A percentile compares a stretch with the other conserved stretches of the same genome.
phyloP scores from a whole-genome alignment of 2,888 invertebrate genomes.

The Bibio marci region DNA sequence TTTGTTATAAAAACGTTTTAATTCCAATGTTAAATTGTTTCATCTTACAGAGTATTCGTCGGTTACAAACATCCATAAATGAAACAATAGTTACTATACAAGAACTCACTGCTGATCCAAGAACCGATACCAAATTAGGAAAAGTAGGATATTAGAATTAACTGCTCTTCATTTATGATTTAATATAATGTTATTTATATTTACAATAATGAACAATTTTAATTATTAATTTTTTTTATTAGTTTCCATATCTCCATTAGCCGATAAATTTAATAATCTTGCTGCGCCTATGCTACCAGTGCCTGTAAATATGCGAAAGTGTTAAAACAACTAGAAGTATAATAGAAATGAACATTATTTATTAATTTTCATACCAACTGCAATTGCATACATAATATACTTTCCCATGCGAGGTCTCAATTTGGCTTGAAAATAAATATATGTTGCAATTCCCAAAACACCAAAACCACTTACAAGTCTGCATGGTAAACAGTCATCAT shows the following conservation, averaged over 20 bases:
- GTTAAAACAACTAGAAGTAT: neutral
- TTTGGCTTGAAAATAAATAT: slow-evolving; percentile 36
- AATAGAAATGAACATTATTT: neutral
- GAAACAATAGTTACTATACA: slow-evolving; percentile 88
- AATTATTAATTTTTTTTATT: neutral
- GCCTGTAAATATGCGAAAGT: slow-evolving; percentile 29
- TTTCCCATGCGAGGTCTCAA: slow-evolving; percentile 34
- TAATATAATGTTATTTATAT: neutral
- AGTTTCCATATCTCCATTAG: neutral
- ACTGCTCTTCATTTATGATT: neutral
- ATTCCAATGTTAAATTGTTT: too few species aligned
- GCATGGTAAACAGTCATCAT: slow-evolving; percentile 39
- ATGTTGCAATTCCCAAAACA: slow-evolving; percentile 38
- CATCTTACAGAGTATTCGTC: slow-evolving; percentile 22
- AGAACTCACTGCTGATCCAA: slow-evolving; percentile 85
- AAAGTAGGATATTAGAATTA: slow-evolving; percentile 57
- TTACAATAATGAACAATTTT: neutral
- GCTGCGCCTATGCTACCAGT: slow-evolving; percentile 39
- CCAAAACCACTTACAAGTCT: slow-evolving; percentile 41
- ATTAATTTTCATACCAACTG: slow-evolving; percentile 31
- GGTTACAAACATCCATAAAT: slow-evolving; percentile 83
- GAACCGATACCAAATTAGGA: slow-evolving; percentile 86
- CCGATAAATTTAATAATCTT: slow-evolving; percentile 33
- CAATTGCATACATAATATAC: slow-evolving; percentile 16
- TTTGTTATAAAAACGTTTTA: too few species aligned